Base-by-base conservation (phyloP, 2,888 invertebrate species). In the Nymphalis urticae region DNA sequence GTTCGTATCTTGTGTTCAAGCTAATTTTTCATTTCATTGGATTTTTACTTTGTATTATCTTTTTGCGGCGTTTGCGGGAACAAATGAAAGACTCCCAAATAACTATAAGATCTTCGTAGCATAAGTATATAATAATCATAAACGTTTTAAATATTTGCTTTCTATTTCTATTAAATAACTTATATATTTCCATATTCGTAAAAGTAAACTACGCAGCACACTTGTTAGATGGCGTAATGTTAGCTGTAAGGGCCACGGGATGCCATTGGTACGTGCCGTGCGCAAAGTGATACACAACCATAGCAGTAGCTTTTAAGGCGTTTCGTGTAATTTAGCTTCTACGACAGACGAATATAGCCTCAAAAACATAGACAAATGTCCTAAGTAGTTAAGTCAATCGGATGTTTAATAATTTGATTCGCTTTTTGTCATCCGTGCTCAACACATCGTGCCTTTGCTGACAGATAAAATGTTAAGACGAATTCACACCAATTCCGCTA, bases 391-490 rank as follows among this genome's bases (percentile, higher is more conserved):
- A 21, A 56, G 48, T 65, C 48, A 53, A 56, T 48, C 50, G 51
- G 27, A 61, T 67, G 62, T 54, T 59, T 32, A 67, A 53, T 56
- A 42, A 48, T 50, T 24, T 53, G 21, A 53, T 53, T 7, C 62
- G 61, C 64, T 70, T 70, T 66, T 72, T 60, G 66, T 69, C 67
- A 72, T 66, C 66, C 68, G 69, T 69, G 69, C 72, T 74, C 62
- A 69, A 74, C 73, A 74, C 73, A 69, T 72, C 67, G 73, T 74
- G 73, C 73, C 73, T 74, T 74, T 71, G 69, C 70, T 69, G 67
- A 68, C 65, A 69, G 64, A 70, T 64, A 64, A 62, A 61, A 66
- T 48, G 48, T 66, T 64, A 66, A 68, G 66, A 63, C 68, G 62
- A 68, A 59, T 47, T 24, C 66, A 71, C 71, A 68, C 68, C 56